A percentile compares a stretch with the other conserved stretches of the same genome.
phyloP scores from a whole-genome alignment of 2,797 vertebrate genomes.

The Pseudochaenichthys georgianus region DNA sequence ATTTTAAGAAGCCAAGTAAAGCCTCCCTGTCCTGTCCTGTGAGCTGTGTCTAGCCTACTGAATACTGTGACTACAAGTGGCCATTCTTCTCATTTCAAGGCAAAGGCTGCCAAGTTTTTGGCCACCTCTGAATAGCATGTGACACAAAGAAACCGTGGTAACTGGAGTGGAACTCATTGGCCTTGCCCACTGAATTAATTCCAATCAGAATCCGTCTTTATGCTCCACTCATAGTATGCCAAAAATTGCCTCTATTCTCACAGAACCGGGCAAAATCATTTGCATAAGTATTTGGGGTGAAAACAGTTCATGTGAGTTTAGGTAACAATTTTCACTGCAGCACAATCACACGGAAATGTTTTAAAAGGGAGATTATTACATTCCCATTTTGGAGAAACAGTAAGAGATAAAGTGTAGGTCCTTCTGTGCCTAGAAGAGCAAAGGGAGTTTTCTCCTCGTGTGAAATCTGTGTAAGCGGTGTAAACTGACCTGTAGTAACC shows the following conservation, averaged over 20 bases:
- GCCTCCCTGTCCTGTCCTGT: conserved; percentile 11
- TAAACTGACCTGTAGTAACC: conserved; percentile 66
- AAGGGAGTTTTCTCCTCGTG: conserved; percentile 52
- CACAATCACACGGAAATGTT: neutral
- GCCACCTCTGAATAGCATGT: conserved; percentile 62
- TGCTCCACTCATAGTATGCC: conserved; percentile 33
- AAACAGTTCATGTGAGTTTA: neutral
- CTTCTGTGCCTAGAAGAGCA: conserved; percentile 35
- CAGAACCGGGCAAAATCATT: conserved; percentile 25
- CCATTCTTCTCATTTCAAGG: conserved; percentile 65
- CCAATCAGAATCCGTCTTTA: conserved; percentile 56
- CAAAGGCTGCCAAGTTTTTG: conserved; percentile 62
- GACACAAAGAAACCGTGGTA: conserved; percentile 69
- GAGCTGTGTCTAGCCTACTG: conserved; percentile 49
- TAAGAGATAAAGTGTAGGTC: conserved; percentile 23
- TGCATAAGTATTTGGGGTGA: conserved; percentile 41
- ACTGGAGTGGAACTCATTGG: conserved; percentile 80
- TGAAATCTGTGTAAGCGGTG: conserved; percentile 68
- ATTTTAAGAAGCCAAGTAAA: conserved; percentile 30
- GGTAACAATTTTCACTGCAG: conserved; percentile 24
- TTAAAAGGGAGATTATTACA: conserved; percentile 1
- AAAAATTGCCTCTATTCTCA: conserved; percentile 12
- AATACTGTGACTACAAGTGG: conserved; percentile 59
- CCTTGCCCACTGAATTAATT: conserved; percentile 62
- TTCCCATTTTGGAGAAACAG: conserved; percentile 6